Base-by-base conservation (phyloP, 2,888 invertebrate genomes). In the Diaprepes abbreviatus region DNA sequence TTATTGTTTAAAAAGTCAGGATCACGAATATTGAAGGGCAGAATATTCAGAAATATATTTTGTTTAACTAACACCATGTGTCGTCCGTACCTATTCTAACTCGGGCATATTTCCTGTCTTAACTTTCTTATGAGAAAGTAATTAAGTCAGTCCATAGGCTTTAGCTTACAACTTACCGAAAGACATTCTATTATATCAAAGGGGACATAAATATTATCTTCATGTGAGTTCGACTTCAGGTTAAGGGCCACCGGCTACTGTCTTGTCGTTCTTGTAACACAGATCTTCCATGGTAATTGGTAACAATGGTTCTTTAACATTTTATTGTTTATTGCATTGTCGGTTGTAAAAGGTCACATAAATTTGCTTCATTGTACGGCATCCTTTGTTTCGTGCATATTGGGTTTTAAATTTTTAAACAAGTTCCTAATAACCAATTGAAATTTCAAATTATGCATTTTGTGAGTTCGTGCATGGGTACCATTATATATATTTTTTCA, bases 241-340 rank as follows among this genome's bases (percentile, higher is more conserved):
- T 40, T 64, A 52, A 58, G 36, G 52, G 48, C 59, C 52, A 55
- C 66, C 45, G 35, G 65, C 68, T 66, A 58, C 67, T 60, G 59
- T 45, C 45, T 45, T 45, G 24, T 43, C 19, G 60, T 55, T 62
- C 50, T 50, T 72, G 31, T 59, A 58, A 59, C 45, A 71, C 48
- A 54, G 60, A 60, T 62, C 68, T 52, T 38, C 71, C 66, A 68
- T 64, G 69, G 63, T 70, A 72, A 72, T 70, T 72, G 72, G 54
- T 72, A 72, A 70, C 70, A 69, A 72, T 70, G 66, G 69, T 69
- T 70, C 65, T 72, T 66, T 64, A 70, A 66, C 52, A 66, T 60
- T 62, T 60, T 69, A 72, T 72, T 69, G 65, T 72, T 72, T 69
- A 68, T 63, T 60, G 54, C 57, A 69, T 64, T 69, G 69, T 54